Conservation (phyloP, 2,113 vertebrate genomes). For the Pimephales promelas region DNA sequence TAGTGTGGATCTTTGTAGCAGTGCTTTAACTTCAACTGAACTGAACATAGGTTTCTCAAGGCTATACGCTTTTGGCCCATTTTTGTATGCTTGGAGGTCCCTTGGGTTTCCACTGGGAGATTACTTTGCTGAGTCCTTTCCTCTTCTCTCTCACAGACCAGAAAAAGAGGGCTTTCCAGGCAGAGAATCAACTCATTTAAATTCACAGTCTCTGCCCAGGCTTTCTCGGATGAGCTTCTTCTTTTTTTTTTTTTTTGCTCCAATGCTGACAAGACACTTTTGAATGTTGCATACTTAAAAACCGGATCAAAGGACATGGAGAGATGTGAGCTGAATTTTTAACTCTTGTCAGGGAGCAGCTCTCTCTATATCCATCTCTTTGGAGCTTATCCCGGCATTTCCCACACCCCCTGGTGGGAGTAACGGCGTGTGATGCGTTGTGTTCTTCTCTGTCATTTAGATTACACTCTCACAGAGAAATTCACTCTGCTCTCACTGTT, state of each 20-base stretch:
- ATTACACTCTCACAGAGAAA: conserved; percentile 20
- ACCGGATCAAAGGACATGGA: conserved; percentile 66
- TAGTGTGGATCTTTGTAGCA: neutral
- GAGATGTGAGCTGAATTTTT: conserved; percentile 39
- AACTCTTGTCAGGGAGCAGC: conserved; percentile 14
- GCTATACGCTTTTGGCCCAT: conserved; percentile 42
- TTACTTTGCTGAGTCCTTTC: conserved; percentile 50
- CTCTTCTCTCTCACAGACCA: neutral
- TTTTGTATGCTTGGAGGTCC: conserved; percentile 49
- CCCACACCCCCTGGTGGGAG: conserved; percentile 1
- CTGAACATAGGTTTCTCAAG: conserved; percentile 41
- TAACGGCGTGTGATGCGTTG: conserved; percentile 35
- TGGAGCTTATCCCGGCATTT: conserved; percentile 1
- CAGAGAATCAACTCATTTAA: conserved; percentile 69
- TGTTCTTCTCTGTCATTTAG: conserved; percentile 41
- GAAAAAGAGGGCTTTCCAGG: conserved; percentile 54
- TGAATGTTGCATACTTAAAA: conserved; percentile 71
- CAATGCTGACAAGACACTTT: conserved; percentile 75
- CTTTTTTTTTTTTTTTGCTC: conserved; percentile 63
- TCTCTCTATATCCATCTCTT: conserved; percentile 26
- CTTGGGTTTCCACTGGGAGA: conserved; percentile 55
- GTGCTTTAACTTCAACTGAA: neutral
- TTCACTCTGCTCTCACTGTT: neutral
- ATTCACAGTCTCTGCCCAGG: conserved; percentile 71
- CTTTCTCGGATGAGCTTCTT: conserved; percentile 71